Percentiles rank a stretch among this genome's conserved stretches.
These are phyloP conservation scores for Clanis bilineata DNA, from an alignment of 2,888 invertebrate genomes.

Conservation along the genomic window DNA sequence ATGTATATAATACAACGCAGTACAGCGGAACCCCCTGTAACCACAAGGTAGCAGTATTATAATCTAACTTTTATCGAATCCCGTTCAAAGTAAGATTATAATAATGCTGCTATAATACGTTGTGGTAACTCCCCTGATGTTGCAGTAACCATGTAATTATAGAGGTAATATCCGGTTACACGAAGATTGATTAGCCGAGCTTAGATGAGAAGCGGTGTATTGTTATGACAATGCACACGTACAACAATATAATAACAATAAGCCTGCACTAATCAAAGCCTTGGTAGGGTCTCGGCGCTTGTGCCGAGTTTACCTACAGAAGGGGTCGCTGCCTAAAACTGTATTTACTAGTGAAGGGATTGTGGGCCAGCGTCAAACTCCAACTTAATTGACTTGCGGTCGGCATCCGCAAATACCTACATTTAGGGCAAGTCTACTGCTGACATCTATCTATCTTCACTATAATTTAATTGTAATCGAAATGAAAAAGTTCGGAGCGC, in stretches of 20 bases:
- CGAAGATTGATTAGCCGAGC: not conserved
- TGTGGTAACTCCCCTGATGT: too few relatives aligned
- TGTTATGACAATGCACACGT: not conserved
- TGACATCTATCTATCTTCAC: too few relatives aligned
- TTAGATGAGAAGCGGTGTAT: not conserved
- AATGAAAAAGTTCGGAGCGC: too few relatives aligned
- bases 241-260: not conserved
- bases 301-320: not conserved
- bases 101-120: too few relatives aligned
- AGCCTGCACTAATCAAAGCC: not conserved
- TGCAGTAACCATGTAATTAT: too few relatives aligned
- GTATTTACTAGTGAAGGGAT: not conserved
- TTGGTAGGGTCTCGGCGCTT: not conserved
- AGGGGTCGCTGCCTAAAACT: not conserved
- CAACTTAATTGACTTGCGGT: slow-evolving; percentile 5
- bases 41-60: too few relatives aligned
- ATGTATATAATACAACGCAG: too few relatives aligned
- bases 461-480: too few relatives aligned
- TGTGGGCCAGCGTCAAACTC: slow-evolving; percentile 1
- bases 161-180: not conserved
- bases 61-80: too few relatives aligned
- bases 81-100: too few relatives aligned
- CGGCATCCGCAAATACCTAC: slow-evolving; percentile 3
- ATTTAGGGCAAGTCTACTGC: not conserved
- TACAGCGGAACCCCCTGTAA: too few relatives aligned